These are phyloP conservation scores for Eptesicus fuscus DNA, from an alignment of 2,113 vertebrate genomes.

Conservation along the genomic window DNA sequence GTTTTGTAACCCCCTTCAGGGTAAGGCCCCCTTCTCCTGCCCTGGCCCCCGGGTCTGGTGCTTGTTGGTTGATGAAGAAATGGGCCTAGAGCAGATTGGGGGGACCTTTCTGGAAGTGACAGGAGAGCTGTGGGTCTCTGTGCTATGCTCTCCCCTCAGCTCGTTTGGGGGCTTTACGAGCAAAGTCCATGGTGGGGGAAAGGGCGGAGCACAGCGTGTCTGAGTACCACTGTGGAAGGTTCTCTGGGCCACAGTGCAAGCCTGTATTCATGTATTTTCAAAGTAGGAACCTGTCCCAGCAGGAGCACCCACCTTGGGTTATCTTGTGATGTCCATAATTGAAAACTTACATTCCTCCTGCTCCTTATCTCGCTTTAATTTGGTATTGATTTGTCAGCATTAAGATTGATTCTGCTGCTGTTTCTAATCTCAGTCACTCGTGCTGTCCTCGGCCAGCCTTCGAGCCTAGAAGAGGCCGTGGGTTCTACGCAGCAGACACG, in stretches of 20 bases:
- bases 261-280: neutral
- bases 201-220: fast-evolving
- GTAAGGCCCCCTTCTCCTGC: fast-evolving
- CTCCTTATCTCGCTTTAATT: neutral
- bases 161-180: fast-evolving
- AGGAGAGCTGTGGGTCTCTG: neutral
- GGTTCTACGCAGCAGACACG: neutral
- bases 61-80: neutral
- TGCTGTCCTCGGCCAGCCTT: fast-evolving
- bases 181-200: neutral
- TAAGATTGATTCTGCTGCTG: neutral
- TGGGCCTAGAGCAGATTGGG: fast-evolving
- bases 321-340: fast-evolving
- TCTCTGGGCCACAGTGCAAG: neutral
- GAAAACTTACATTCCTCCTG: neutral
- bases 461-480: fast-evolving
- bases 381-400: neutral
- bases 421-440: neutral
- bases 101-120: neutral
- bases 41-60: neutral
- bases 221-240: neutral
- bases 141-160: neutral
- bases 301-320: fast-evolving
- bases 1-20: fast-evolving
- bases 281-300: neutral